Evolutionary conservation across 2,113 vertebrate genomes (phyloP), one percentile per base, ranked within the genome.

Genomic region (Brachypodius melanocephalos): DNA sequence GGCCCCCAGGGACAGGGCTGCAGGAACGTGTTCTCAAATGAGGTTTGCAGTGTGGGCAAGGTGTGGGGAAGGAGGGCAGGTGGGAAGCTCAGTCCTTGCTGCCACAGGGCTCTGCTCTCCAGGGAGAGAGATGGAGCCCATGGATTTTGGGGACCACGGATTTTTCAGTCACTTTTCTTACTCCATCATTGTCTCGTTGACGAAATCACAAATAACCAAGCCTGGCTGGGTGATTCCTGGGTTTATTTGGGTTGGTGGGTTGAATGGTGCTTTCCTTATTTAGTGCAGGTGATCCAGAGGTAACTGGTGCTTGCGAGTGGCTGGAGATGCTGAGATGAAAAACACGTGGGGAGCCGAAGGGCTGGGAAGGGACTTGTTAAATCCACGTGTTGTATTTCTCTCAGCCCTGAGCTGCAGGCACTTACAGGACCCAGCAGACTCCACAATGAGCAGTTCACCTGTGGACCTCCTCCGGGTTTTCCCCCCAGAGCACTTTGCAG

Each of bases 71-170:
- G 69, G 65, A 86, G 76, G 20, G 49, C 77, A 61, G 84, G 42
- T 65, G 69, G 57, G 54, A 68, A 81, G 42, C 52, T 87, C 52
- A 12, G 55, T 51, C 26, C 24, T 2, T 3, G 54, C 68, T 81
- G 68, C 17, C 0, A 1, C 0, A 0, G 17, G 43, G 57, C 6
- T 0, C 26, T 0, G 1, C 32, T 45, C 45, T 82, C 1, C 0
- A 65, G 25, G 29, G 7, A 21, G 22, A 83, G 52, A 83, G 29
- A 34, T n/a, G 2, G 5, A 79, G 17, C 83, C 18, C 45, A 1
- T 3, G 73, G 38, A 25, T 71, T 15, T 45, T 29, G 20, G 48
- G 43, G 15, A 40, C 46, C 48, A 18, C 42, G 73, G 73, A 31
- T 46, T 68, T 65, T 83, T 62, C 19, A 58, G 62, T 65, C n/a